Evolutionary conservation across 2,888 invertebrate species (phyloP).

Genomic region (Macaria notata): DNA sequence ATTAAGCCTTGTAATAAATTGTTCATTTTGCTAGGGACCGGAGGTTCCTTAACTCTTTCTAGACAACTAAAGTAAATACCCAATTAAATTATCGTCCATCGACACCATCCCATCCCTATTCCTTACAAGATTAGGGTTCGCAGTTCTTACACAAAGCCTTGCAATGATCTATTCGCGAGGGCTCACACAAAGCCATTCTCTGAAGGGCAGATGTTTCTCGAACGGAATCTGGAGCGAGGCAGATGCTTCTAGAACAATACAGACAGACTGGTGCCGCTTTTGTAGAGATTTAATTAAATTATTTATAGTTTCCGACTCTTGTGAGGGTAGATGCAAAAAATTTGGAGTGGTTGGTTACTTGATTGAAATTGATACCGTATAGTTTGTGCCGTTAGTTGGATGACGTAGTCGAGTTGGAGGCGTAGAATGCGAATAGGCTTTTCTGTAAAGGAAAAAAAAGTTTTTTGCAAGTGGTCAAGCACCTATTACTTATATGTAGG

Average conservation of each 20-base stretch:
- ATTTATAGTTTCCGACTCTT: constrained; percentile 37
- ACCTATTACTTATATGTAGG: no score
- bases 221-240: constrained; percentile 70
- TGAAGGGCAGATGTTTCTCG: constrained; percentile 68
- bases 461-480: no score
- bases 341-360: neutral
- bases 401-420: no score
- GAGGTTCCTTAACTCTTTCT: no score
- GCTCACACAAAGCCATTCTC: constrained; percentile 36
- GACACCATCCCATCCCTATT: constrained; percentile 44
- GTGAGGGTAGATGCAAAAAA: constrained; percentile 10
- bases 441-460: no score
- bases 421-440: no score
- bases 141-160: constrained; percentile 51
- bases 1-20: no score
- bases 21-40: no score
- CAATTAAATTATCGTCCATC: neutral
- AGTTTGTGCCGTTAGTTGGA: no score
- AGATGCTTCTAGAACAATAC: constrained; percentile 67
- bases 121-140: constrained; percentile 57
- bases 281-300: constrained; percentile 68
- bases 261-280: constrained; percentile 40
- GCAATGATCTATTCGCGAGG: constrained; percentile 62
- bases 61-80: neutral
- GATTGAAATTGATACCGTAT: constrained; percentile 9